Conservation (phyloP, 2,888 invertebrate species). For the Cremastobaeus sp. region DNA sequence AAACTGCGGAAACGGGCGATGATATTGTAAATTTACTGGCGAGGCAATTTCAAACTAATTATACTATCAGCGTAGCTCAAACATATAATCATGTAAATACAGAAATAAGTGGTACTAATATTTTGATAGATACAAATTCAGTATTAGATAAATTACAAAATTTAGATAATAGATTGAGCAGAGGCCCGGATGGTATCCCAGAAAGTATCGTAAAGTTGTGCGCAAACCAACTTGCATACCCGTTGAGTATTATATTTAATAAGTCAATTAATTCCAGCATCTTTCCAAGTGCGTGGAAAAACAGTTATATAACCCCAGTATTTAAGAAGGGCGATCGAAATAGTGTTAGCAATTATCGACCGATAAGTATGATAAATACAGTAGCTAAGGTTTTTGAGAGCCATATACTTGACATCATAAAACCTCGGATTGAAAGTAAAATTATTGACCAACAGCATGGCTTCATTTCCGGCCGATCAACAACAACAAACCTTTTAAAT, state of each 20-base stretch:
- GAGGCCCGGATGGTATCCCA: too few relatives aligned
- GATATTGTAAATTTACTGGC: too few relatives aligned
- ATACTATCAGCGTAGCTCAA: too few relatives aligned
- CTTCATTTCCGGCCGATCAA: conserved; percentile 5
- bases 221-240: background rate
- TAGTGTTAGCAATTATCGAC: conserved; percentile 20
- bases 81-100: too few relatives aligned
- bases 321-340: conserved; percentile 7
- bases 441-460: conserved; percentile 30
- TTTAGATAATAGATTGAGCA: too few relatives aligned
- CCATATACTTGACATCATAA: conserved; percentile 4
- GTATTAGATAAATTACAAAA: too few relatives aligned
- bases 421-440: background rate
- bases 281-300: conserved; percentile 15
- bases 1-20: too few relatives aligned
- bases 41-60: too few relatives aligned
- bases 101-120: too few relatives aligned
- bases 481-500: conserved; percentile 1
- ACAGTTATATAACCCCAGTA: conserved; percentile 20
- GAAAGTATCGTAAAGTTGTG: conserved; percentile 14
- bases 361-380: conserved; percentile 12
- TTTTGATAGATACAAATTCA: too few relatives aligned
- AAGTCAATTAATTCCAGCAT: background rate
- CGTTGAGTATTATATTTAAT: conserved; percentile 9
- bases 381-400: conserved; percentile 19